phyloP scores from a whole-genome alignment of 2,888 invertebrate genomes.

The Deilephila porcellus region DNA sequence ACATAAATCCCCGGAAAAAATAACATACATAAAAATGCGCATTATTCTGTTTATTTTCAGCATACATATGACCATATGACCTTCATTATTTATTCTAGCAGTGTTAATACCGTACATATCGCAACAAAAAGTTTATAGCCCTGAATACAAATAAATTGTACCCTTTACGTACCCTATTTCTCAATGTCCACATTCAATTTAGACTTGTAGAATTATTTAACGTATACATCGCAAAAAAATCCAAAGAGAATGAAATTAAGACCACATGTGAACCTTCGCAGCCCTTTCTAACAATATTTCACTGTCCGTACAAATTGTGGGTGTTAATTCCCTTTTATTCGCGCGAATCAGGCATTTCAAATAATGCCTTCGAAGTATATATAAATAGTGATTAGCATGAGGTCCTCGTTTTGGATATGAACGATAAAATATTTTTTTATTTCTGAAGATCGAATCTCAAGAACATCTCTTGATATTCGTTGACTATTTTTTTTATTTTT shows the following conservation, averaged over 20 bases:
- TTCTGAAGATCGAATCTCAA: too few species aligned
- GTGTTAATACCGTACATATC: not conserved
- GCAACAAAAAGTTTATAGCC: constrained; percentile 1
- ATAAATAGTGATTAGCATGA: too few species aligned
- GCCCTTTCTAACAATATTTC: not conserved
- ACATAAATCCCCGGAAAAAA: too few species aligned
- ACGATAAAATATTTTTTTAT: too few species aligned
- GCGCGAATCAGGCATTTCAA: not conserved
- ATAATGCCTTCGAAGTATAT: not conserved
- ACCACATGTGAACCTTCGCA: not conserved
- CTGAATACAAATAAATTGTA: not conserved
- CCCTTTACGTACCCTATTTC: constrained; percentile 7
- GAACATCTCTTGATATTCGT: too few species aligned
- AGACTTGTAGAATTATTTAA: not conserved
- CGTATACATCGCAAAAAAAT: not conserved
- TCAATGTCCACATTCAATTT: not conserved
- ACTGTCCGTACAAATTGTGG: not conserved
- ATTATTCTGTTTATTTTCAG: too few species aligned
- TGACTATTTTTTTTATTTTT: too few species aligned
- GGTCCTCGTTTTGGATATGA: too few species aligned
- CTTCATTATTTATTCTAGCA: too few species aligned
- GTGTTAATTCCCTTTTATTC: not conserved
- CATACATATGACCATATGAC: too few species aligned
- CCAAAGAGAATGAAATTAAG: not conserved
- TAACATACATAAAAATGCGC: not conserved